Percentiles rank a stretch among this genome's conserved stretches.
These are phyloP conservation scores for Himalopsyche japonica DNA, from an alignment of 2,888 invertebrate species.

Conservation along the genomic window DNA sequence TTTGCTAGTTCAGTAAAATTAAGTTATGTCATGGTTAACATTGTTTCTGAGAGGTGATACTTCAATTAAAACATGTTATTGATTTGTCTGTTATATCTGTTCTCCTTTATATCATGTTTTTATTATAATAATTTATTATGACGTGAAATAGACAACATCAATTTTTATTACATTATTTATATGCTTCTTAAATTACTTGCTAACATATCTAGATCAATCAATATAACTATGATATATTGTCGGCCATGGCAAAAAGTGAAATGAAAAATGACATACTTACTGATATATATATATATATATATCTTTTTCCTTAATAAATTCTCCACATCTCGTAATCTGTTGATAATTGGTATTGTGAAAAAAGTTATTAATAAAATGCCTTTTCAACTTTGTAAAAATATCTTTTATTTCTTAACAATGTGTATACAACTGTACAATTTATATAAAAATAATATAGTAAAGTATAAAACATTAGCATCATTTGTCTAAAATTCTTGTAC, in stretches of 20 bases:
- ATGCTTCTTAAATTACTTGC: too few relatives aligned
- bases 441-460: background rate
- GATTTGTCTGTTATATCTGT: too few relatives aligned
- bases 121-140: too few relatives aligned
- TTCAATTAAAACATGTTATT: too few relatives aligned
- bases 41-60: too few relatives aligned
- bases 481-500: background rate
- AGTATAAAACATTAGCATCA: background rate
- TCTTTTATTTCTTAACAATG: slow-evolving; percentile 34
- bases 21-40: too few relatives aligned
- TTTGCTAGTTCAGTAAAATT: too few relatives aligned
- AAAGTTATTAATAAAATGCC: slow-evolving; percentile 17
- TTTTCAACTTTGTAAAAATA: slow-evolving; percentile 37
- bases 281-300: too few relatives aligned
- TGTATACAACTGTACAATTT: slow-evolving; percentile 24
- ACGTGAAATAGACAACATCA: too few relatives aligned
- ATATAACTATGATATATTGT: background rate
- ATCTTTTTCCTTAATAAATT: background rate
- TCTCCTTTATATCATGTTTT: too few relatives aligned
- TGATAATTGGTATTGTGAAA: background rate
- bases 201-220: too few relatives aligned
- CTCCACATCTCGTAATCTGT: background rate
- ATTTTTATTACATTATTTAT: too few relatives aligned
- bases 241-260: slow-evolving; percentile 24
- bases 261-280: background rate